Percentiles rank a stretch among this genome's conserved stretches.
These are phyloP conservation scores for Lucifuga dentata DNA, from an alignment of 2,113 vertebrate species.

Conservation along the genomic window DNA sequence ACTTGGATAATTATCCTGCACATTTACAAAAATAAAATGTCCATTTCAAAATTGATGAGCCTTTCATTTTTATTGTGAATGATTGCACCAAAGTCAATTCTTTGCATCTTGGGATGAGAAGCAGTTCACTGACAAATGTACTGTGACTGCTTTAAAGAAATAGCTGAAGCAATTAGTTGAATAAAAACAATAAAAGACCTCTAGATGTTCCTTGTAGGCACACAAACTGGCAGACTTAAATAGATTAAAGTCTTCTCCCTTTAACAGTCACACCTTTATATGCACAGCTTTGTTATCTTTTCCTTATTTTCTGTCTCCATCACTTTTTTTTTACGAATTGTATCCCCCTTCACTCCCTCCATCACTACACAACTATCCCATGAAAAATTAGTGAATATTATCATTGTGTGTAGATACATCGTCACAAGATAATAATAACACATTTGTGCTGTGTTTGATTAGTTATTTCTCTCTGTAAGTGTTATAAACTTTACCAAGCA, in stretches of 20 bases:
- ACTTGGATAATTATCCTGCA: slow-evolving; percentile 82
- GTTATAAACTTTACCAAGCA: background rate
- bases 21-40: slow-evolving; percentile 86
- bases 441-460: no score
- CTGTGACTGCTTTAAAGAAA: slow-evolving; percentile 83
- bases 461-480: no score
- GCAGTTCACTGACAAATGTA: slow-evolving; percentile 85
- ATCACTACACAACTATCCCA: background rate
- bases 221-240: slow-evolving; percentile 22
- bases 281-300: slow-evolving; percentile 54
- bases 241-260: background rate
- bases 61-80: slow-evolving; percentile 82
- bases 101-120: slow-evolving; percentile 76
- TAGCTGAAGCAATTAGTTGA: slow-evolving; percentile 72
- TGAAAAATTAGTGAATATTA: slow-evolving; percentile 11
- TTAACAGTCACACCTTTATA: slow-evolving; percentile 54
- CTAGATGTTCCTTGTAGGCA: slow-evolving; percentile 34
- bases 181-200: slow-evolving; percentile 68
- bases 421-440: background rate
- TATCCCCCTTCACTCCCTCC: background rate
- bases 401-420: slow-evolving; percentile 6
- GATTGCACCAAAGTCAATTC: slow-evolving; percentile 76
- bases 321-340: slow-evolving; percentile 20
- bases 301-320: slow-evolving; percentile 46
- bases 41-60: slow-evolving; percentile 86